A percentile compares a stretch with the other conserved stretches of the same genome.
Evolutionary conservation across 2,113 vertebrate species (phyloP).

Genomic region (Corvus cornix): DNA sequence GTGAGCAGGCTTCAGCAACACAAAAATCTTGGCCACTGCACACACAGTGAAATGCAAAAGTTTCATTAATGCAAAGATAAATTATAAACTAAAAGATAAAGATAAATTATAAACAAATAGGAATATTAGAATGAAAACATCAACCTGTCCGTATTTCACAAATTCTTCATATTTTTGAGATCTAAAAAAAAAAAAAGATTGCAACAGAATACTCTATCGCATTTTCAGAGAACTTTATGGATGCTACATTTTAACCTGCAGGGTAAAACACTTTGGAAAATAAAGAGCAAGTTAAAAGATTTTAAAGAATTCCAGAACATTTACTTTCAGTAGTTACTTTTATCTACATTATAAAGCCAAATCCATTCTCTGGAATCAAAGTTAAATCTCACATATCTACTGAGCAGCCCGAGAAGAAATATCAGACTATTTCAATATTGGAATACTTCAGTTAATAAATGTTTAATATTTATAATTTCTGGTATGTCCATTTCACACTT

Average conservation of each 20-base stretch:
- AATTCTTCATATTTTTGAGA: neutral
- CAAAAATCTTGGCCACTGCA: neutral
- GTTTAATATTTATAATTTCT: constrained; percentile 10
- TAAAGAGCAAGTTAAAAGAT: neutral
- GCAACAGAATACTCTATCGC: neutral
- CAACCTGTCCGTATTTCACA: neutral
- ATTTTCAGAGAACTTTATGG: neutral
- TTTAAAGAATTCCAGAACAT: neutral
- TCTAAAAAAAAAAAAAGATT: neutral
- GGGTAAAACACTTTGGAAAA: neutral
- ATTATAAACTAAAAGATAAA: neutral
- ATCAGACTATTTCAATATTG: neutral
- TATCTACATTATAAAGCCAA: neutral
- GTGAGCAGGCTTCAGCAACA: neutral
- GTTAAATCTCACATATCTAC: neutral
- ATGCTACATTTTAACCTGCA: neutral
- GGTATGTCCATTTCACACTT: neutral
- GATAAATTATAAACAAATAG: neutral
- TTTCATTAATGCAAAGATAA: neutral
- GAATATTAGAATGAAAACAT: neutral
- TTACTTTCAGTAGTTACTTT: neutral
- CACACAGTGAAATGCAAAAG: neutral
- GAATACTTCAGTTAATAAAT: neutral
- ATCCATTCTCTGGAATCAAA: neutral
- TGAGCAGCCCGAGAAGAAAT: neutral